phyloP scores from a whole-genome alignment of 2,113 vertebrate genomes.

The Paralichthys olivaceus region DNA sequence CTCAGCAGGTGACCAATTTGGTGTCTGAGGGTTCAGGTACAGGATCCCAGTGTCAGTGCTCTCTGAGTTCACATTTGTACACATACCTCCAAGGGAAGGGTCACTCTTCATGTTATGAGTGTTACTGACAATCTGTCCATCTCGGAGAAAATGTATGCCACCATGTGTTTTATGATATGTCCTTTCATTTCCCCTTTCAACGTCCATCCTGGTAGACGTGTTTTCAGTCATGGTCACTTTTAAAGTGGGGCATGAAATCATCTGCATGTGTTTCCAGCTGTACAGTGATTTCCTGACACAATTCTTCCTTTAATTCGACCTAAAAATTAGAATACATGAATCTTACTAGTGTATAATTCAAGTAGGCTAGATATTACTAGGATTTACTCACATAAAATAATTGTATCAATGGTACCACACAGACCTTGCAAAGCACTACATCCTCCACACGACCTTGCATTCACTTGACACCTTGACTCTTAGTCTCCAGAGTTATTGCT shows the following conservation, averaged over 20 bases:
- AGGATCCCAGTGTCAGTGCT: conserved; percentile 46
- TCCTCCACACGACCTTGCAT: not conserved
- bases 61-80: conserved; percentile 6
- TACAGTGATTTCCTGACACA: conserved; percentile 24
- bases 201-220: conserved; percentile 23
- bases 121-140: conserved; percentile 31
- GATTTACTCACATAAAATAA: not conserved
- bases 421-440: not conserved
- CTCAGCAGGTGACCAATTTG: conserved; percentile 57
- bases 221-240: conserved; percentile 51
- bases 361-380: too few relatives aligned
- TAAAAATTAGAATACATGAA: not conserved
- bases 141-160: not conserved
- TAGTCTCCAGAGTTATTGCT: not conserved
- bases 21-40: conserved; percentile 70
- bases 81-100: conserved; percentile 4
- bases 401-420: not conserved
- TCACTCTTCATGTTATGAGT: not conserved
- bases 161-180: conserved; percentile 47
- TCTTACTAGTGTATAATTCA: too few relatives aligned
- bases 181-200: conserved; percentile 36
- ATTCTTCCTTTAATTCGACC: not conserved
- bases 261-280: conserved; percentile 3
- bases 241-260: not conserved
- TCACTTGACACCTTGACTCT: not conserved